Evolutionary conservation across 2,113 vertebrate genomes (phyloP).

Genomic region (Cephalopholis sonnerati): DNA sequence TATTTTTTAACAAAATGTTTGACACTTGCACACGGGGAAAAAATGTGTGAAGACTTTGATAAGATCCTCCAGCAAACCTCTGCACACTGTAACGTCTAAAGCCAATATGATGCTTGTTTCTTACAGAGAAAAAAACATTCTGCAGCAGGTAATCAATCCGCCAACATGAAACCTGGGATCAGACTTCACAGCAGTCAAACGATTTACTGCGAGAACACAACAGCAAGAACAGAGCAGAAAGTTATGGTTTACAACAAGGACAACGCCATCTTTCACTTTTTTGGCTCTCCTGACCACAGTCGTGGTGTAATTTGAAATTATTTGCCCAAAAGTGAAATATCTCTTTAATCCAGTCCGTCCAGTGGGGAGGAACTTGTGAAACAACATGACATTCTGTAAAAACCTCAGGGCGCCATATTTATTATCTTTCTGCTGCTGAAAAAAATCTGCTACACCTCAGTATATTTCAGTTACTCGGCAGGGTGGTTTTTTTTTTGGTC

Average conservation of each 20-base stretch:
- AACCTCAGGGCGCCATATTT: constrained; percentile 35
- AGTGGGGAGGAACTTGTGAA: constrained; percentile 28
- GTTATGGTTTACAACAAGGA: background rate
- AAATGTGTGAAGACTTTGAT: background rate
- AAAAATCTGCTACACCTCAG: background rate
- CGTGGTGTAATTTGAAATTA: constrained; percentile 23
- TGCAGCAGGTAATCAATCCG: constrained; percentile 12
- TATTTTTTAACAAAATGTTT: background rate
- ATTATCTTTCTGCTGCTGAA: constrained; percentile 26
- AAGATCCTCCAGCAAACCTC: background rate
- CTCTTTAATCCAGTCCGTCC: constrained; percentile 36
- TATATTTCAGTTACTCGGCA: constrained; percentile 19
- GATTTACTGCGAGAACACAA: constrained; percentile 4
- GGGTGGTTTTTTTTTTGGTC: constrained; percentile 42
- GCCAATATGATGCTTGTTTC: background rate
- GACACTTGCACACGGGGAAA: background rate
- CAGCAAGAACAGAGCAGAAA: background rate
- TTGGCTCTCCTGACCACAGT: constrained; percentile 1
- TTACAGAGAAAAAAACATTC: background rate
- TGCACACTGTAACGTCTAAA: background rate
- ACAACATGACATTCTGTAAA: constrained; percentile 39
- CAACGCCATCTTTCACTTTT: background rate
- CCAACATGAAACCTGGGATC: background rate
- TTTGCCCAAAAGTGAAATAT: constrained; percentile 49
- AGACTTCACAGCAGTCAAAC: constrained; percentile 11